These are phyloP conservation scores for Acrossocheilus wenchowensis DNA, from an alignment of 2,797 vertebrate genomes.

Conservation along the genomic window DNA sequence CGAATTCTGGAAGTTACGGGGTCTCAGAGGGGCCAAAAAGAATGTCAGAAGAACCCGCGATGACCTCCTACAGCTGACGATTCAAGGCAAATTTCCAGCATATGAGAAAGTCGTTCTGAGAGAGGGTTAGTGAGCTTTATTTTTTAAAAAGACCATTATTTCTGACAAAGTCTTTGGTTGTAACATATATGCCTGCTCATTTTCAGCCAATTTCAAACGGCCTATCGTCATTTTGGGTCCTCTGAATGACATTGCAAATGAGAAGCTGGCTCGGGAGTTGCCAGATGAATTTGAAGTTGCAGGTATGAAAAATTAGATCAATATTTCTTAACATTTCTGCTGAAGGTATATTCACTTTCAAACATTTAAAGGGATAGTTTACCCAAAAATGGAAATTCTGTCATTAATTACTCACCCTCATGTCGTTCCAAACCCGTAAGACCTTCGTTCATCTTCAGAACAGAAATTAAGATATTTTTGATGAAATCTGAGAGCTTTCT, in stretches of 20 bases:
- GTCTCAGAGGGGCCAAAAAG: constrained; percentile 92
- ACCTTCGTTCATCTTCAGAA: not conserved
- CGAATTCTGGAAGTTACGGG: constrained; percentile 96
- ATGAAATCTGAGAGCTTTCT: not conserved
- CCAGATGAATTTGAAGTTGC: constrained; percentile 89
- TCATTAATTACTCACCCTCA: not conserved
- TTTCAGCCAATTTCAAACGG: constrained; percentile 91
- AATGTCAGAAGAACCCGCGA: constrained; percentile 83
- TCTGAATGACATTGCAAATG: constrained; percentile 91
- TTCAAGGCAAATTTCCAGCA: constrained; percentile 91
- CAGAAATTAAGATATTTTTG: not conserved
- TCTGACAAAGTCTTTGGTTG: not conserved
- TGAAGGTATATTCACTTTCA: constrained; percentile 3
- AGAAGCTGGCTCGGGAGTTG: constrained; percentile 86
- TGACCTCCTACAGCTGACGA: constrained; percentile 91
- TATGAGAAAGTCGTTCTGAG: constrained; percentile 92
- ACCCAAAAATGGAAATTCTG: not conserved
- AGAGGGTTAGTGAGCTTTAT: constrained; percentile 81
- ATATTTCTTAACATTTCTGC: not conserved
- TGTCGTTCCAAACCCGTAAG: not conserved
- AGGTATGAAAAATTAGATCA: constrained; percentile 74
- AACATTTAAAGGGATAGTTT: not conserved
- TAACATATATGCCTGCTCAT: not conserved
- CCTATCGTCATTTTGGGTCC: constrained; percentile 95
- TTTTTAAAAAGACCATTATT: not conserved